Conservation (phyloP, 1,140 invertebrate species). For the Drosophila lacteicornis region DNA sequence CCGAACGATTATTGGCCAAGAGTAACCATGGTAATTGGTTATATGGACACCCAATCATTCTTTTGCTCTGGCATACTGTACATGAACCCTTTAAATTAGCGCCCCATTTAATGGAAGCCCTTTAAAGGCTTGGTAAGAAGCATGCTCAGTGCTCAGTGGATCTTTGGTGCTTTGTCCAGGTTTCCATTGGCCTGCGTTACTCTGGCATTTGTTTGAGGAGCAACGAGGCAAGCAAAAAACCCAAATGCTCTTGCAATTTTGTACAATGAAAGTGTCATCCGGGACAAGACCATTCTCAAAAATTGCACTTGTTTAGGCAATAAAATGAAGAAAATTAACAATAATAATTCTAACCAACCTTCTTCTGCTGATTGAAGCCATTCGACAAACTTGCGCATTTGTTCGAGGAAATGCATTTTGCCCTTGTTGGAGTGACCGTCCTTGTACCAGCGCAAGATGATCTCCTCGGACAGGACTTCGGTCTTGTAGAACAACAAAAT, state of each 20-base stretch:
- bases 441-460: constrained; percentile 97
- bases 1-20: constrained; percentile 59
- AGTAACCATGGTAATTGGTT: constrained; percentile 58
- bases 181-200: constrained; percentile 80
- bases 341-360: constrained; percentile 85
- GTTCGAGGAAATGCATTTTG: constrained; percentile 98
- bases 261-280: constrained; percentile 64
- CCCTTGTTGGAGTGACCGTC: constrained; percentile 96
- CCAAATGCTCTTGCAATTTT: constrained; percentile 73
- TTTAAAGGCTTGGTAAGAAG: constrained; percentile 51
- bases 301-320: constrained; percentile 11
- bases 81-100: constrained; percentile 41
- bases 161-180: constrained; percentile 51
- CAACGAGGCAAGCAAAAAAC: constrained; percentile 84
- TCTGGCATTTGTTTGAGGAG: constrained; percentile 31
- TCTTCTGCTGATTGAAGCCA: constrained; percentile 98
- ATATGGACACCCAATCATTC: constrained; percentile 75
- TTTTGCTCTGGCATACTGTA: constrained; percentile 68
- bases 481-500: constrained; percentile 97
- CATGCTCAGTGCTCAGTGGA: constrained; percentile 6
- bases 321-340: background rate
- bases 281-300: constrained; percentile 46
- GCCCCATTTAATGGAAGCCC: background rate
- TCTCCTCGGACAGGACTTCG: constrained; percentile 96
- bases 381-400: constrained; percentile 98